Evolutionary conservation across 1,140 invertebrate genomes (phyloP).

Genomic region (Thrips palmi): DNA sequence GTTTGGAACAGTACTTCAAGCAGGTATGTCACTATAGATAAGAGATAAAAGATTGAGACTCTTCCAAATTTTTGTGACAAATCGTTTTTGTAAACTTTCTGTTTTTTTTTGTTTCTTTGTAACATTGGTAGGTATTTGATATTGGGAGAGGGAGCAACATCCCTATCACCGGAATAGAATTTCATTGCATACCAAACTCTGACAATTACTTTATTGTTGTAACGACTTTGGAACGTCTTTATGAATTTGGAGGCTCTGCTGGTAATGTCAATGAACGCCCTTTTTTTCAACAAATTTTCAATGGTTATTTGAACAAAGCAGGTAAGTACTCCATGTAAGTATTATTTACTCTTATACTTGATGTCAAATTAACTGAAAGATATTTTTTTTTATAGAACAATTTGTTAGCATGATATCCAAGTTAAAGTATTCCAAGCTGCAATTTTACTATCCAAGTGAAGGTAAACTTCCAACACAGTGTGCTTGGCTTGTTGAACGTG

Average conservation of each 20-base stretch:
- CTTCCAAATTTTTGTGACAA: constrained; percentile 12
- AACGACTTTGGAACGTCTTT: constrained; percentile 62
- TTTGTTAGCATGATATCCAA: too few species aligned
- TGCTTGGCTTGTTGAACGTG: constrained; percentile 66
- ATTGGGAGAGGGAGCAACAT: constrained; percentile 54
- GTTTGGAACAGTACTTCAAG: constrained; percentile 68
- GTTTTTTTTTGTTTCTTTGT: constrained; percentile 5
- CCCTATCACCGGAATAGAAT: constrained; percentile 72
- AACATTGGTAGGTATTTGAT: constrained; percentile 55
- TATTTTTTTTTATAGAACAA: constrained; percentile 1
- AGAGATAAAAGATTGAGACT: constrained; percentile 8
- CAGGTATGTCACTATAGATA: constrained; percentile 37
- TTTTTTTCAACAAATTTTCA: constrained; percentile 63
- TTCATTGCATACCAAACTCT: constrained; percentile 47
- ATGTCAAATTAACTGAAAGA: neutral
- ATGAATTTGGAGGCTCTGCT: constrained; percentile 66
- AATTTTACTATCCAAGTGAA: constrained; percentile 52
- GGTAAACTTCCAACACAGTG: constrained; percentile 52
- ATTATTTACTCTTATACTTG: neutral
- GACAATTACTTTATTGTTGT: constrained; percentile 64
- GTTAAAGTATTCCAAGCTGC: constrained; percentile 57
- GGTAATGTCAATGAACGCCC: constrained; percentile 54
- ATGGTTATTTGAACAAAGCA: constrained; percentile 52
- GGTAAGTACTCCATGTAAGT: constrained; percentile 27
- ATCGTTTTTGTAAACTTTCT: constrained; percentile 9